phyloP scores from a whole-genome alignment of 2,113 vertebrate genomes.

The Probosciger aterrimus region DNA sequence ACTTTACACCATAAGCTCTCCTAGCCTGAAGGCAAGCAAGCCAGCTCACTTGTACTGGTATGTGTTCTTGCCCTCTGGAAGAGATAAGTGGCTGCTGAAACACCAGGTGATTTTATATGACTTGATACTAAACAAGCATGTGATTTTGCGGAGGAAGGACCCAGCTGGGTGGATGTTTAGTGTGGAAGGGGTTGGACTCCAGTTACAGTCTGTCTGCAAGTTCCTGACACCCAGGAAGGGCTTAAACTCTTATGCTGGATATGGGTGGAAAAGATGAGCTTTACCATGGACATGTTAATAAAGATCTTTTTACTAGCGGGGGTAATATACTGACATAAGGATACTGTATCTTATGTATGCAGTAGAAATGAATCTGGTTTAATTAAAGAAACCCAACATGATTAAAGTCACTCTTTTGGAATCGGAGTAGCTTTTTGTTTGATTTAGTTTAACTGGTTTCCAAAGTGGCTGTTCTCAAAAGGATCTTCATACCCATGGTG shows the following conservation, averaged over 20 bases:
- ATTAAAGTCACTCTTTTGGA: neutral
- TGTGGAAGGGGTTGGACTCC: neutral
- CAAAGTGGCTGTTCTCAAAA: neutral
- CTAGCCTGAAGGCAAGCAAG: neutral
- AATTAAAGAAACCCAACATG: neutral
- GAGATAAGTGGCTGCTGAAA: neutral
- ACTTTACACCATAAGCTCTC: neutral
- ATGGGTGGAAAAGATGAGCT: neutral
- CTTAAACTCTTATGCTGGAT: neutral
- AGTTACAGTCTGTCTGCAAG: neutral
- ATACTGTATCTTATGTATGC: neutral
- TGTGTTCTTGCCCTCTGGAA: no score
- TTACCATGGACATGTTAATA: neutral
- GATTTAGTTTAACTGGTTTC: neutral
- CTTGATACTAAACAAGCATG: neutral
- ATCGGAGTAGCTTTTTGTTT: neutral
- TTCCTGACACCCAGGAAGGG: neutral
- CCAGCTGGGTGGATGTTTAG: neutral
- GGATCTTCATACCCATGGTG: neutral
- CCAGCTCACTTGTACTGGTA: neutral
- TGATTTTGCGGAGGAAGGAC: neutral
- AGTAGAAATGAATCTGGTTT: slow-evolving; percentile 24
- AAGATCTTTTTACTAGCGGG: neutral
- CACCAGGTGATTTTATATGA: neutral
- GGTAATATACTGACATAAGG: neutral